Conservation (phyloP, 2,113 vertebrate species). For the Prunella fulvescens region DNA sequence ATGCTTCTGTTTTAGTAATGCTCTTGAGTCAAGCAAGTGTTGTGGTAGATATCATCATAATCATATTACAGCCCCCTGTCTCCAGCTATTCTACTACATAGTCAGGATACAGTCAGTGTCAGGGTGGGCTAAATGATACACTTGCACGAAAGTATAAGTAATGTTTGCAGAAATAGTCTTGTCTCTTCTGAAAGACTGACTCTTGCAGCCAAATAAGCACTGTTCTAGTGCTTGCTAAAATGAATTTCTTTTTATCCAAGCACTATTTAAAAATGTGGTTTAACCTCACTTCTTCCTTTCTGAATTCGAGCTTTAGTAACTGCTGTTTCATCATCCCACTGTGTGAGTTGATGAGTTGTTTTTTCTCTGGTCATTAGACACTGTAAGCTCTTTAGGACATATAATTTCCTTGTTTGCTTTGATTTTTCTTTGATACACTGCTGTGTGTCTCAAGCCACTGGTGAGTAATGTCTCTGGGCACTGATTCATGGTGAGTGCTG, state of each 20-base stretch:
- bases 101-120: not conserved
- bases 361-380: not conserved
- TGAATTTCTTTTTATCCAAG: not conserved
- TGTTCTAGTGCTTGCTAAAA: not conserved
- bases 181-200: not conserved
- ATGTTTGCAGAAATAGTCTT: not conserved
- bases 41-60: not conserved
- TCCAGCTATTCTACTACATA: not conserved
- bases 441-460: not conserved
- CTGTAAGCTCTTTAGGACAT: not conserved
- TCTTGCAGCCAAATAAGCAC: not conserved
- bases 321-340: not conserved
- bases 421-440: not conserved
- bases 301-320: not conserved
- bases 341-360: not conserved
- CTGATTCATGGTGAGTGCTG: not conserved
- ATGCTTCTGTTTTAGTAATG: not conserved
- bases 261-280: not conserved
- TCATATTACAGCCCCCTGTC: not conserved
- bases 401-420: conserved; percentile 35
- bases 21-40: not conserved
- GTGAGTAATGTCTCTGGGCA: conserved; percentile 11
- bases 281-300: not conserved
- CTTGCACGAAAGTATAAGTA: not conserved
- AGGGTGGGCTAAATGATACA: not conserved